Evolutionary conservation across 2,888 invertebrate genomes (phyloP).

Genomic region (Argyra leucocephala): DNA sequence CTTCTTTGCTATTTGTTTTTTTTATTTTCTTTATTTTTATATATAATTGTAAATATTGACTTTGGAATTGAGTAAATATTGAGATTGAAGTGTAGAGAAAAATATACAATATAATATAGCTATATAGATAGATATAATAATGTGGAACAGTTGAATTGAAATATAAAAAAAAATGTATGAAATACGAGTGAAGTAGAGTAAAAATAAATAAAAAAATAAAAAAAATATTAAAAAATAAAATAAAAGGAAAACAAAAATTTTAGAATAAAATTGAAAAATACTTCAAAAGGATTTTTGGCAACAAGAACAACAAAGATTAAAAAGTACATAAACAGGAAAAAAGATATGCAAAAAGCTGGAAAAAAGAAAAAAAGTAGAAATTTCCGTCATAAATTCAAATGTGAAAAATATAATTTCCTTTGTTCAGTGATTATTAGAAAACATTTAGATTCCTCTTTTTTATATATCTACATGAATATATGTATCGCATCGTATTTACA

Average conservation of each 20-base stretch:
- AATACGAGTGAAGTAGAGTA: no score
- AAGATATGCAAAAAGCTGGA: not conserved
- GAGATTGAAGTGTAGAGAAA: not conserved
- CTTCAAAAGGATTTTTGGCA: not conserved
- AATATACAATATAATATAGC: not conserved
- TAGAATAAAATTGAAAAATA: not conserved
- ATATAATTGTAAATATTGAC: slow-evolving; percentile 4
- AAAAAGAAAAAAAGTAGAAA: no score
- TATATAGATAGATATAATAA: no score
- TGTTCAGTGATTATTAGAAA: no score
- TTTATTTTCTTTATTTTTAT: not conserved
- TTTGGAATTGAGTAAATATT: not conserved
- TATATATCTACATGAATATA: no score
- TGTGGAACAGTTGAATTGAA: no score
- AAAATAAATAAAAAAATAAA: not conserved
- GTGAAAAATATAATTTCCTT: no score
- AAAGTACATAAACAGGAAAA: not conserved
- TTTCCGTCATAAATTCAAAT: no score
- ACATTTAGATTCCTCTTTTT: no score
- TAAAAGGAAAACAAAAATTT: not conserved
- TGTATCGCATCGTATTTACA: no score
- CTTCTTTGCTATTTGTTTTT: not conserved
- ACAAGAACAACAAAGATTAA: no score
- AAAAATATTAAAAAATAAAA: not conserved
- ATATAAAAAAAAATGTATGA: no score